A percentile compares a stretch with the other conserved stretches of the same genome.
Evolutionary conservation across 2,797 vertebrate genomes (phyloP).

Genomic region (Thamnophis elegans): DNA sequence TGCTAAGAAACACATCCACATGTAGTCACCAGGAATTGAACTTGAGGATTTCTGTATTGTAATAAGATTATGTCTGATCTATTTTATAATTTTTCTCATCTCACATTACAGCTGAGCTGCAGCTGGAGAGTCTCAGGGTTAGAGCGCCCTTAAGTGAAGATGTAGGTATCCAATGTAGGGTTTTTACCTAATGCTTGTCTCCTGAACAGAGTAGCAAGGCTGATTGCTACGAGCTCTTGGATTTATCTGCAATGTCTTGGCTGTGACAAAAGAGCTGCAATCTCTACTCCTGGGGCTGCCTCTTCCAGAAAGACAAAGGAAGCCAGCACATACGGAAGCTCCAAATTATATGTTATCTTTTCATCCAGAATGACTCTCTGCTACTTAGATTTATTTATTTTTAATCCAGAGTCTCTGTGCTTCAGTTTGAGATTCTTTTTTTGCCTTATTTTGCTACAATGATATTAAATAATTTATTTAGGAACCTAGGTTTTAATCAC

Average conservation of each 20-base stretch:
- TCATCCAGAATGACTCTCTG: not conserved
- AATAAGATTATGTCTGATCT: not conserved
- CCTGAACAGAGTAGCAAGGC: not conserved
- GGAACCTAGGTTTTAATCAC: not conserved
- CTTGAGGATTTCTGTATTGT: not conserved
- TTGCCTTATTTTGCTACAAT: not conserved
- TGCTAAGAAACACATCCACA: not conserved
- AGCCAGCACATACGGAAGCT: not conserved
- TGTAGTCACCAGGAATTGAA: not conserved
- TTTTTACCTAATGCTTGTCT: not conserved
- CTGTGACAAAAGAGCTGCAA: not conserved
- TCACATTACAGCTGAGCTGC: not conserved
- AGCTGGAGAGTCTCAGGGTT: not conserved
- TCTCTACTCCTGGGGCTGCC: not conserved
- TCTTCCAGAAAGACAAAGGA: not conserved
- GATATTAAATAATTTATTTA: not conserved
- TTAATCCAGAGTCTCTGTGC: not conserved
- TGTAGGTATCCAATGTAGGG: not conserved
- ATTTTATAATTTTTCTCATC: not conserved
- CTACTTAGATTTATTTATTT: not conserved
- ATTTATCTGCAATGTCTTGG: not conserved
- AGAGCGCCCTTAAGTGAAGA: not conserved
- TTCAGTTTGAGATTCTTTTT: not conserved
- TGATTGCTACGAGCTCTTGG: not conserved
- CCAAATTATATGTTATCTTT: not conserved